Evolutionary conservation across 2,113 vertebrate species (phyloP).

Genomic region (Gymnobelideus leadbeateri): DNA sequence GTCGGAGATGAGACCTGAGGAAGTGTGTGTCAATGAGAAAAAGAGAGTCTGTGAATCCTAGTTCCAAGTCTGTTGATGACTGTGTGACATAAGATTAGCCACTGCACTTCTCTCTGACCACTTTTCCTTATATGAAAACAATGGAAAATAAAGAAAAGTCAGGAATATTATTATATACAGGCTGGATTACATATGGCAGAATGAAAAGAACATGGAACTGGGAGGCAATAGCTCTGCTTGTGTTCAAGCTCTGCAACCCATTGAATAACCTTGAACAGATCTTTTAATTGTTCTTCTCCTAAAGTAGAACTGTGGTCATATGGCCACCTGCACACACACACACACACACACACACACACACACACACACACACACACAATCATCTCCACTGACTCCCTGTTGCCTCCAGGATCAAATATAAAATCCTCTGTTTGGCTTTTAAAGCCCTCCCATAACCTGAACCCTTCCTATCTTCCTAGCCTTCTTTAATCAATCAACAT

Average conservation of each 20-base stretch:
- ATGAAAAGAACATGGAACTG: not conserved
- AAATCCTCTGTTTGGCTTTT: not conserved
- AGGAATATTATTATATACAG: not conserved
- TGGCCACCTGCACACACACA: not conserved
- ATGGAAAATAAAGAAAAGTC: not conserved
- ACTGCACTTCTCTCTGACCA: not conserved
- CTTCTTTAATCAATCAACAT: not conserved
- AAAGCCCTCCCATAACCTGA: not conserved
- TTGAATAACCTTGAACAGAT: not conserved
- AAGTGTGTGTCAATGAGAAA: not conserved
- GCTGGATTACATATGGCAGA: not conserved
- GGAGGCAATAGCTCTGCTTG: not conserved
- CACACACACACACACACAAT: not conserved
- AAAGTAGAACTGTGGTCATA: not conserved
- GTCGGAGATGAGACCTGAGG: not conserved
- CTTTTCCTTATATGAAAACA: slow-evolving; percentile 4
- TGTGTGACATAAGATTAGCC: not conserved
- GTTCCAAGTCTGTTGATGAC: not conserved
- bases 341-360: not conserved
- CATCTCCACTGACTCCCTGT: not conserved
- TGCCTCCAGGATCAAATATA: not conserved
- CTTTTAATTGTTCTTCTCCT: not conserved
- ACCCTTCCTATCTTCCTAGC: not conserved
- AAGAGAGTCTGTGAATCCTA: not conserved
- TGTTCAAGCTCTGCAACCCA: not conserved